Base-by-base conservation (phyloP, 2,113 vertebrate genomes). In the Lepisosteus oculatus region DNA sequence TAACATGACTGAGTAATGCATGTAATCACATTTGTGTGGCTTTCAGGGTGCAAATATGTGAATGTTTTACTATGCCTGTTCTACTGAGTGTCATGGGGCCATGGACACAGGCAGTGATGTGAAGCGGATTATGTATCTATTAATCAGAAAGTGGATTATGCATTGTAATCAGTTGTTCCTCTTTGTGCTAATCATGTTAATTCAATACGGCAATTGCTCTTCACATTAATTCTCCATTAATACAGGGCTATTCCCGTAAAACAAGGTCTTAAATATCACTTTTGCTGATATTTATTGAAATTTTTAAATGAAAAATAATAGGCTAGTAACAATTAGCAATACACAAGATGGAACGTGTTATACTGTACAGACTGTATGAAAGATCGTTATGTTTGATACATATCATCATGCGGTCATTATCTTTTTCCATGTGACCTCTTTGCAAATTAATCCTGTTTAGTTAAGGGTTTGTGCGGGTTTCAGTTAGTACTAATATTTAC, bases 71-170 rank as follows among this genome's bases (percentile, higher is more conserved):
- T 6, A 51, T 51, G 9, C 47, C 9, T 51, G 9, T 51, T 51
- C 47, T 51, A 51, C 47, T 51, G 5, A 29, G 47, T 51, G 47
- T 9, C 56, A 59, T 13, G 12, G n/a, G 56, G 47, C 47, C 47
- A 51, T 51, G 47, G 47, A 1, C 5, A 9, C 47, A 51, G 13
- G 56, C 71, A 76, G 68, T 75, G 73, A 81, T 77, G 76, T 56
- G 62, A 64, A 71, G 70, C 43, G 51, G 77, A 77, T 75, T 72
- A 69, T 74, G 75, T 74, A 57, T 79, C 72, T 43, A 65, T 54
- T 69, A 65, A 73, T 77, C 69, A 76, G 69, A 59, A 71, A 71
- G 44, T 43, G 17, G 54, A 77, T 76, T 73, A 73, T 67, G 57
- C 43, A 72, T 72, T 69, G 44, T 76, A 78, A 71, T 67, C 61